phyloP scores from a whole-genome alignment of 2,113 vertebrate genomes.

The Salvelinus namaycush region DNA sequence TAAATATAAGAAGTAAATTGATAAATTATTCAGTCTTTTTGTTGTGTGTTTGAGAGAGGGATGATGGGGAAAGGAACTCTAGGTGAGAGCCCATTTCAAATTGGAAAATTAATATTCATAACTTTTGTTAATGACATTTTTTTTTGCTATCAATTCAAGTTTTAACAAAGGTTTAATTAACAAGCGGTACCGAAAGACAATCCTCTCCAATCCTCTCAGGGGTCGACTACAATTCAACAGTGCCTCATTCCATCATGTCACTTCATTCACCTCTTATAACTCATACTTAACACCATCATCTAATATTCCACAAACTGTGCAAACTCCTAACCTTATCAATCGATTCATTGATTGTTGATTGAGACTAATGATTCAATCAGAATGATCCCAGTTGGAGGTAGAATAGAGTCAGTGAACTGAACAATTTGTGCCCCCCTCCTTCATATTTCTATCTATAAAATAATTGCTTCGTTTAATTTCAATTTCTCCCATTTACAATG shows the following conservation, averaged over 20 bases:
- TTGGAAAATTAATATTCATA: slow-evolving; percentile 93
- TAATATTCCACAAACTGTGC: background rate
- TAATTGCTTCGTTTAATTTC: slow-evolving; percentile 6
- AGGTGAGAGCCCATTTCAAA: slow-evolving; percentile 73
- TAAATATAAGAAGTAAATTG: slow-evolving; percentile 87
- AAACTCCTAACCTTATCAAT: slow-evolving; percentile 18
- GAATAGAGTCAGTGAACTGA: too few relatives aligned
- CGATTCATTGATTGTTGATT: slow-evolving; percentile 44
- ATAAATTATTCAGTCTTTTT: slow-evolving; percentile 89
- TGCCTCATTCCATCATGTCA: slow-evolving; percentile 10
- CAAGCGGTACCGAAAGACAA: slow-evolving; percentile 26
- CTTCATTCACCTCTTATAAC: too few relatives aligned
- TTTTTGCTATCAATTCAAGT: slow-evolving; percentile 53
- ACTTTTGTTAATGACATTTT: slow-evolving; percentile 67
- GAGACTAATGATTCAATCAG: slow-evolving; percentile 44
- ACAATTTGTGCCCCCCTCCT: background rate
- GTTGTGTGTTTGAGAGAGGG: slow-evolving; percentile 55
- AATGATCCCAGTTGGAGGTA: background rate
- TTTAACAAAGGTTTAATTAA: slow-evolving; percentile 60
- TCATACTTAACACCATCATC: too few relatives aligned
- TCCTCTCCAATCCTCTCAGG: slow-evolving; percentile 30
- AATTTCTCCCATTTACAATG: too few relatives aligned
- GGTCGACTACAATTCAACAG: slow-evolving; percentile 7
- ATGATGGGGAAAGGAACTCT: slow-evolving; percentile 58
- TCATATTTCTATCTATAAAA: slow-evolving; percentile 2